Evolutionary conservation across 92 coral and sea anemone genomes (phyloP).

Genomic region (Isaurus tuberculatus): DNA sequence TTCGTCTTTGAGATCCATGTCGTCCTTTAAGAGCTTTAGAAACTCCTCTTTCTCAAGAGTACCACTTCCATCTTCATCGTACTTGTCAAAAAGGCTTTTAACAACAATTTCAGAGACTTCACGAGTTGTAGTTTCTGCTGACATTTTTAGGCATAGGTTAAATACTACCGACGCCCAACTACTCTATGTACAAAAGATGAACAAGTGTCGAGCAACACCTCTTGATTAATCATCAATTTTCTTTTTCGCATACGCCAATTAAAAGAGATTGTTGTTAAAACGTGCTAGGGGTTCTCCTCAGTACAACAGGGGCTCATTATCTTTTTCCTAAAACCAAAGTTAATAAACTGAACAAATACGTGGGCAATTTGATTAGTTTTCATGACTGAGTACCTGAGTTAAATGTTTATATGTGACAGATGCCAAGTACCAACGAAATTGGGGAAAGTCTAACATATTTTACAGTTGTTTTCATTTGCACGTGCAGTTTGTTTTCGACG

Average conservation of each 20-base stretch:
- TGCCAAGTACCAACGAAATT: background rate
- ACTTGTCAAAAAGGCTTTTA: conserved; percentile 82
- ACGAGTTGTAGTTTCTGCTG: conserved; percentile 57
- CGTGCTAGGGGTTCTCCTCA: conserved; percentile 10
- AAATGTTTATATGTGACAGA: background rate
- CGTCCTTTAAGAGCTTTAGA: conserved; percentile 66
- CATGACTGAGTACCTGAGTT: background rate
- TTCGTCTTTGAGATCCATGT: conserved; percentile 76
- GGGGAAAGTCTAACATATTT: background rate
- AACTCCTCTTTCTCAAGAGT: conserved; percentile 69
- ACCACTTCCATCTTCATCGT: conserved; percentile 85
- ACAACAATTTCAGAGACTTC: conserved; percentile 71
- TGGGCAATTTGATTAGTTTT: background rate
- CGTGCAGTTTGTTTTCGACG: too few relatives aligned
- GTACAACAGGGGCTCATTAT: conserved; percentile 31
- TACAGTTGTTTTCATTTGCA: too few relatives aligned
- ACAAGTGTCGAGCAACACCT: background rate
- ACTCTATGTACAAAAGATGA: background rate
- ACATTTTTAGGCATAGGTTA: conserved; percentile 24
- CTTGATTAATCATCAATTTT: background rate
- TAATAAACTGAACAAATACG: background rate
- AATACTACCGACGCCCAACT: background rate
- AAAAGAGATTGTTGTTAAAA: conserved; percentile 10
- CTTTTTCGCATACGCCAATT: conserved; percentile 1
- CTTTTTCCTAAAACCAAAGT: background rate